Evolutionary conservation across 2,113 vertebrate genomes (phyloP).

Genomic region (Ptyas mucosa): DNA sequence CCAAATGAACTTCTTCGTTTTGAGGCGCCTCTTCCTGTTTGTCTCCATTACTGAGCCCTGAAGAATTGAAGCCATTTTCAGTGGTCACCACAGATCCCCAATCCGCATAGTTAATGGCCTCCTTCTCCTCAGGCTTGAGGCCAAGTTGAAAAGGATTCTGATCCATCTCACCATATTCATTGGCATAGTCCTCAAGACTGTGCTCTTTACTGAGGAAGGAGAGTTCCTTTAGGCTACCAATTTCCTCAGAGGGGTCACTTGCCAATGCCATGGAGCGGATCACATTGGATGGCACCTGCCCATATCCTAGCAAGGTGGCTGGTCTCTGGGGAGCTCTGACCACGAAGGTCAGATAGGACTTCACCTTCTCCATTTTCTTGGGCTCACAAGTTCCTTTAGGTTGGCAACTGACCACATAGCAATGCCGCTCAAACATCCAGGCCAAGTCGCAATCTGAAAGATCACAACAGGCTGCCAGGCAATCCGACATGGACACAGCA

Average conservation of each 20-base stretch:
- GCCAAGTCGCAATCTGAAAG: conserved; percentile 79
- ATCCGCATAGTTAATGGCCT: conserved; percentile 42
- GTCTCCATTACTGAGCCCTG: conserved; percentile 41
- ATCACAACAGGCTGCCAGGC: conserved; percentile 79
- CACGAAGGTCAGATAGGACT: conserved; percentile 81
- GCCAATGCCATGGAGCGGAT: conserved; percentile 57
- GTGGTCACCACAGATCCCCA: conserved; percentile 57
- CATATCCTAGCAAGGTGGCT: conserved; percentile 66
- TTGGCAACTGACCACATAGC: conserved; percentile 85
- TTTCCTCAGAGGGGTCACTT: conserved; percentile 54
- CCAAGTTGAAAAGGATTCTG: conserved; percentile 51
- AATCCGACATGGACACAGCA: conserved; percentile 69
- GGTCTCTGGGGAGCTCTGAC: conserved; percentile 69
- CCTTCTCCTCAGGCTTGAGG: conserved; percentile 52
- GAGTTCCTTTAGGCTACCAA: conserved; percentile 74
- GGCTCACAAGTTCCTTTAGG: conserved; percentile 76
- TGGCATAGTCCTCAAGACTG: conserved; percentile 69
- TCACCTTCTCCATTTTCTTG: conserved; percentile 69
- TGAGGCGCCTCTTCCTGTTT: conserved; percentile 32
- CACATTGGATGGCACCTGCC: conserved; percentile 65
- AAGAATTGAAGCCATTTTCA: conserved; percentile 66
- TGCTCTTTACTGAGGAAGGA: conserved; percentile 67
- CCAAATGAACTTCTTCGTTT: conserved; percentile 11
- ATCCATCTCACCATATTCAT: conserved; percentile 68
- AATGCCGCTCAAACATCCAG: conserved; percentile 84